Base-by-base conservation (phyloP, 2,888 invertebrate genomes). In the Gerris lacustris region DNA sequence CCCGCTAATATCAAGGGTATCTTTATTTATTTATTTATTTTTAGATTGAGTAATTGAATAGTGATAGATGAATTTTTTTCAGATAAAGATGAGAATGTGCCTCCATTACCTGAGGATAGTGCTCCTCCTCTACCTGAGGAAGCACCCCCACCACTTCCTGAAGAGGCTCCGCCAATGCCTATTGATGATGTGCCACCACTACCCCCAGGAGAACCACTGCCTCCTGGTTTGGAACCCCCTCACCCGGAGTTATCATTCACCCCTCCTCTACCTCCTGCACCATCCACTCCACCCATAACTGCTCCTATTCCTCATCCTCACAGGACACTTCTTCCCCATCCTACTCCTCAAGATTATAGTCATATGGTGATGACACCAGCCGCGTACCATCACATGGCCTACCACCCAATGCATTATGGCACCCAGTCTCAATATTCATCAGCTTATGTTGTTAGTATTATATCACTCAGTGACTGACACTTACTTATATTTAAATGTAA, bases 141-240 rank as follows among this genome's bases (percentile, higher is more conserved):
- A 31, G 43, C 66, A 1, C 72, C 71, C 5, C 70, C 74, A 0
- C 75, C 76, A 9, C 73, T 73, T 2, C 73, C 73, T 6, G 72
- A 75, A 6, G 73, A 69, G 45, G 70, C 69, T 11, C 74, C 73
- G 55, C 73, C 72, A 2, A 72, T 71, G 68, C 55, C 55, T 9
- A 9, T 55, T 55, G 55, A 55, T 55, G 55, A 55, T 11, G 55
- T 15, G 2, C 72, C 70, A 9, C 74, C 71, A 67, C 74, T 67
- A 63, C 73, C 71, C 5, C 67, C 72, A 18, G 78, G 76, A 17
- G 83, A 85, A 76, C 84, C 84, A 15, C 76, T 83, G n/a, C 84
- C 84, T 17, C 84, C 84, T 6, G 84, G 84, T 5, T 83, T 84
- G 0, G 85, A 85, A 75, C 78, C 81, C 6, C 79, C 81, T 4